Evolutionary conservation across 2,888 invertebrate genomes (phyloP).

Genomic region (Eristalis pertinax): DNA sequence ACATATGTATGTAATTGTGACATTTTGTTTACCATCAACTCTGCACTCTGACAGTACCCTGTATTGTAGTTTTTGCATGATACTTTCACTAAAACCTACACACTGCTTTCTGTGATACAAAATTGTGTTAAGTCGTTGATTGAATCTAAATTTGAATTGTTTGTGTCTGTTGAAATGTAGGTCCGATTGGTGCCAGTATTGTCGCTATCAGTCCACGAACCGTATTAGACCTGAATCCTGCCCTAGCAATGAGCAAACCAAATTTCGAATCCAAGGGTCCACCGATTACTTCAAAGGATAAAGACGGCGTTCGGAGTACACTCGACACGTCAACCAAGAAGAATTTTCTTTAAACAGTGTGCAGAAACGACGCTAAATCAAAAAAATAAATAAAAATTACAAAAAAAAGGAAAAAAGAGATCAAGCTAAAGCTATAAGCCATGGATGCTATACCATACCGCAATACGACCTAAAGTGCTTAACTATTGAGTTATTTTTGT

Average conservation of each 20-base stretch:
- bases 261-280: slow-evolving; percentile 79
- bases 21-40: slow-evolving; percentile 2
- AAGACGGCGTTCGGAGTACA: slow-evolving; percentile 74
- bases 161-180: slow-evolving; percentile 73
- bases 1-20: slow-evolving; percentile 5
- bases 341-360: slow-evolving; percentile 74
- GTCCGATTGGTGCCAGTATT: slow-evolving; percentile 82
- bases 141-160: slow-evolving; percentile 5
- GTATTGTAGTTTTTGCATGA: slow-evolving; percentile 35
- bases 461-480: slow-evolving; percentile 37
- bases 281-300: slow-evolving; percentile 76
- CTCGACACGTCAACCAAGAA: slow-evolving; percentile 74
- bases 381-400: too few species aligned
- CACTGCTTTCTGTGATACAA: background rate
- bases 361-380: slow-evolving; percentile 41
- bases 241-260: slow-evolving; percentile 81
- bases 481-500: slow-evolving; percentile 20
- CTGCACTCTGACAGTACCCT: slow-evolving; percentile 17
- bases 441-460: slow-evolving; percentile 32
- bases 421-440: slow-evolving; percentile 6
- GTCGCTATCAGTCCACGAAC: slow-evolving; percentile 81
- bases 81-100: slow-evolving; percentile 8
- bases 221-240: slow-evolving; percentile 81
- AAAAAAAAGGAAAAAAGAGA: background rate
- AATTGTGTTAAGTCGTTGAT: background rate